Evolutionary conservation across 2,113 vertebrate species (phyloP).

Genomic region (Chiloscyllium plagiosum): DNA sequence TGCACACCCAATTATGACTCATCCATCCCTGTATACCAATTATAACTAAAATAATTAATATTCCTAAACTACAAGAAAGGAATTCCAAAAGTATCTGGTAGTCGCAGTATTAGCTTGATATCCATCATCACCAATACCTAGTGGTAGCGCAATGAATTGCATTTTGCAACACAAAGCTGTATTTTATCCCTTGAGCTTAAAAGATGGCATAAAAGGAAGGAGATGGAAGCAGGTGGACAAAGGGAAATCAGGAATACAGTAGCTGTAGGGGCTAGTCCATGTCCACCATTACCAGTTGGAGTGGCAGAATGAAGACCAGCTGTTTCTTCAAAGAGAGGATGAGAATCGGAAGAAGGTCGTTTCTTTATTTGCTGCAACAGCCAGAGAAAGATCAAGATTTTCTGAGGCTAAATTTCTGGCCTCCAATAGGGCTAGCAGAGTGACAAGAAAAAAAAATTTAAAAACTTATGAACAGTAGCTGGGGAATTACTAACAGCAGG

Average conservation of each 20-base stretch:
- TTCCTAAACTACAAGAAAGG: background rate
- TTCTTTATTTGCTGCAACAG: background rate
- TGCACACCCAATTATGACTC: background rate
- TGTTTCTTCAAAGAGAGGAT: slow-evolving; percentile 12
- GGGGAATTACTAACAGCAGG: slow-evolving; percentile 21
- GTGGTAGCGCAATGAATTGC: background rate
- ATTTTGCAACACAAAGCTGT: slow-evolving; percentile 12
- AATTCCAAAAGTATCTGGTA: background rate
- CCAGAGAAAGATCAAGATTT: background rate
- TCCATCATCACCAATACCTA: background rate
- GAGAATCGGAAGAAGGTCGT: background rate
- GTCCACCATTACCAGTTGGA: background rate
- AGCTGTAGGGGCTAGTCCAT: background rate
- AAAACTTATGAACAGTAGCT: background rate
- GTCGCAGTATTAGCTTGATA: background rate
- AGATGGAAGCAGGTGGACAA: background rate
- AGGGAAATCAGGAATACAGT: background rate
- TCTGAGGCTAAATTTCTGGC: background rate
- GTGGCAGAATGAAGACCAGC: background rate
- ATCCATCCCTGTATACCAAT: background rate
- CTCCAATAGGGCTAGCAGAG: background rate
- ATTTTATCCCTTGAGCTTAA: background rate
- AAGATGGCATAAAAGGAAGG: background rate
- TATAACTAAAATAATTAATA: slow-evolving; percentile 9
- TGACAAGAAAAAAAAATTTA: background rate